Evolutionary conservation across 2,113 vertebrate species (phyloP).

Genomic region (Tetrax tetrax): DNA sequence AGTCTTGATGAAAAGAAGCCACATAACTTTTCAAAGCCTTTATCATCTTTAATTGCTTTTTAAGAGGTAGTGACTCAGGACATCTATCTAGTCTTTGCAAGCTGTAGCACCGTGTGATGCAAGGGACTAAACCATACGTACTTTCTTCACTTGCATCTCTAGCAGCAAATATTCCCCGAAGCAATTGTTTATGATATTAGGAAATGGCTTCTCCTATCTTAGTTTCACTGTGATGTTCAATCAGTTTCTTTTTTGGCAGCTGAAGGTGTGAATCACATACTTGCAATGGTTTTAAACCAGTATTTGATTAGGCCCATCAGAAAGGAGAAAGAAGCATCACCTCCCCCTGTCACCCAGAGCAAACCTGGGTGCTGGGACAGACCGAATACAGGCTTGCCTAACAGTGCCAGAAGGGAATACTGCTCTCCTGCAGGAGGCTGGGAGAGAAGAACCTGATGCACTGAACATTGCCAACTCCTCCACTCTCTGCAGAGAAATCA

Average conservation of each 20-base stretch:
- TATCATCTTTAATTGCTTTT: constrained; percentile 23
- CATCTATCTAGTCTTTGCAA: neutral
- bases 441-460: neutral
- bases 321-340: neutral
- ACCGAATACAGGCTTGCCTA: accelerated
- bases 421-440: neutral
- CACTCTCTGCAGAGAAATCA: neutral
- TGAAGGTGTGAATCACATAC: neutral
- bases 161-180: neutral
- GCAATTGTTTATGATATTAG: neutral
- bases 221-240: neutral
- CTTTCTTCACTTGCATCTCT: neutral
- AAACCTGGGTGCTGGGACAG: neutral
- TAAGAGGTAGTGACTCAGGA: constrained; percentile 26
- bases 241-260: neutral
- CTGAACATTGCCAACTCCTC: neutral
- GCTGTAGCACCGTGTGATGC: neutral
- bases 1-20: constrained; percentile 1
- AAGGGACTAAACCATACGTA: neutral
- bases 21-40: neutral
- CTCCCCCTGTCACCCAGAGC: neutral
- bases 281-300: neutral
- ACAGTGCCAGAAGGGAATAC: neutral
- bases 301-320: neutral
- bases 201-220: neutral